Base-by-base conservation (phyloP, 1,140 invertebrate genomes). In the Pseudachorutes palmiensis region DNA sequence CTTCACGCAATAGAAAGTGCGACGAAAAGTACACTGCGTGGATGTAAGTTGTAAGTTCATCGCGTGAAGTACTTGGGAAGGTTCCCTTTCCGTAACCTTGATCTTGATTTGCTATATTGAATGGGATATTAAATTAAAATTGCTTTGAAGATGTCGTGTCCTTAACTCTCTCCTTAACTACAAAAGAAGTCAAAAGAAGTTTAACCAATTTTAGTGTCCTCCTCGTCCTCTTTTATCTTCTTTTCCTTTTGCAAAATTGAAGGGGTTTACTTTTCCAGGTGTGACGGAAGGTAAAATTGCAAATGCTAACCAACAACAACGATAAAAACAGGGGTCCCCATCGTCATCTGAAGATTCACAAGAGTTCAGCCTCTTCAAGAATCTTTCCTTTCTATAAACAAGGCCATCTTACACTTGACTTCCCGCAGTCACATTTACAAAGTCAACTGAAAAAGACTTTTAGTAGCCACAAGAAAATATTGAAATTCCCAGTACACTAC, bases 241-340 rank as follows among this genome's bases (percentile, higher is more conserved):
- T 61, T 61, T 61, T 31, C 12, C 29, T 14, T 9, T 28, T 2
- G 30, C 16, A 61, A 2, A 61, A 61, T 28, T 61, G 45, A 67
- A 67, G 66, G 66, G 66, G 66, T 67, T 64, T 64, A 64, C 65
- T 64, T 68, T 60, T 68, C 67, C 67, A 68, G 67, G 67, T 68
- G 67, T 68, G 67, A 68, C 67, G 67, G 58, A 68, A 62, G 58
- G 65, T 48, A 58, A 9, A 58, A 58, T 58, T 12, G 55, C 62
- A 32, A 14, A 16, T 33, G 48, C 3, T 24, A 28, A 16, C 64
- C 48, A n/a, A 9, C 33, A 41, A 65, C n/a, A n/a, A n/a, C n/a
- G n/a, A n/a, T n/a, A n/a, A n/a, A n/a, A n/a, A n/a, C n/a, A n/a
- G n/a, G n/a, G n/a, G n/a, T n/a, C n/a, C n/a, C n/a, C n/a, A n/a